Evolutionary conservation across 2,888 invertebrate genomes (phyloP), one percentile per base, ranked within the genome.

Genomic region (Lamellibrachia satsuma): DNA sequence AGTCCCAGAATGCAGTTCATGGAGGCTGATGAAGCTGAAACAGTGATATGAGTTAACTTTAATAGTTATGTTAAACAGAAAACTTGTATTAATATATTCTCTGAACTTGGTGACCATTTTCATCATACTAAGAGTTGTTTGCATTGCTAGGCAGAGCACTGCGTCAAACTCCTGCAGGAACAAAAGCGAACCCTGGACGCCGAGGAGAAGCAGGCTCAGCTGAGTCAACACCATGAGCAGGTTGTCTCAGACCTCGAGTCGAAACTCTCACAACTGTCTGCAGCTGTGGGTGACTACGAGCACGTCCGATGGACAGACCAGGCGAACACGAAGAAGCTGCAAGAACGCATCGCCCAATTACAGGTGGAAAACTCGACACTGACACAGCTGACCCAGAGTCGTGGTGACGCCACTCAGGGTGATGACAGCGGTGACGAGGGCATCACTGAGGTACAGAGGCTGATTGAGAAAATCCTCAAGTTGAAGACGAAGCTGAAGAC

Each of bases 211-310:
- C 75, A 75, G 75, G 15, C 75, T 22, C 75, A 75, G 22, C 75
- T 75, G 75, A 75, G 75, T 6, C 75, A 75, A 3, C 75, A 75
- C 75, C 75, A 75, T 6, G 75, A 75, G 75, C 75, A 75, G 75
- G 75, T 75, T 4, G 75, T 75, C 22, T 75, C 75, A 6, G 75
- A 75, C 22, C 22, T 75, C 2, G 75, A 75, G 75, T 75, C 75
- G 4, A 75, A 75, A n/a, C n/a, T 75, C 6, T 75, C 75, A 22
- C 75, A 75, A 22, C 75, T 75, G 75, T 75, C 75, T 8, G 91
- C 60, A 3, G 27, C 91, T 0, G 97, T 98, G 3, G 98, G 98
- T 0, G 97, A 97, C 93, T 98, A 98, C 95, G 98, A 98, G 95
- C 97, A 98, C 93, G 96, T 97, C 9, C 96, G 98, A 3, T 97